A percentile compares a stretch with the other conserved stretches of the same genome.
Evolutionary conservation across 1,140 invertebrate species (phyloP).

Genomic region (Musca vetustissima): DNA sequence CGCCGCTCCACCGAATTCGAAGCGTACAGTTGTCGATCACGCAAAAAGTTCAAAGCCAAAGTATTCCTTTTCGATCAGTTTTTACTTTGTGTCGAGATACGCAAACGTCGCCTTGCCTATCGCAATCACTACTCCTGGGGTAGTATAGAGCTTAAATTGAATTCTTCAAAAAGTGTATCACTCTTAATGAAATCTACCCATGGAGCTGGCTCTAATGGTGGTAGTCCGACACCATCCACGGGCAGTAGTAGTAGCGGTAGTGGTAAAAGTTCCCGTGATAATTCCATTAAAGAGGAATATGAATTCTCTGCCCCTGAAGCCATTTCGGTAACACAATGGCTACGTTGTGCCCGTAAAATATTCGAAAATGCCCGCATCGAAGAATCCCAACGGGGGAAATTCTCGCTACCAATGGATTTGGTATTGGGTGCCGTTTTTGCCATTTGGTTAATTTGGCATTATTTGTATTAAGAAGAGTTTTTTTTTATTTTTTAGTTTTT

Average conservation of each 20-base stretch:
- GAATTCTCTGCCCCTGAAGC: constrained; percentile 43
- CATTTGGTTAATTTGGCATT: constrained; percentile 52
- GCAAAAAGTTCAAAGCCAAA: constrained; percentile 47
- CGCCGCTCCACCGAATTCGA: constrained; percentile 49
- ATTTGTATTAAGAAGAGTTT: constrained; percentile 23
- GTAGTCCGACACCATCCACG: neutral
- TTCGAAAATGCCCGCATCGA: constrained; percentile 44
- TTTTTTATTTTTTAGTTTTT: constrained; percentile 7
- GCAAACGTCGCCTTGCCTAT: constrained; percentile 44
- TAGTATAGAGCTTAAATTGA: constrained; percentile 42
- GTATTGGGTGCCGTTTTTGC: constrained; percentile 40
- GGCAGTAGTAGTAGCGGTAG: neutral
- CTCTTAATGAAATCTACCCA: neutral
- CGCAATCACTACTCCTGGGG: constrained; percentile 49
- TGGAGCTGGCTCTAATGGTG: neutral
- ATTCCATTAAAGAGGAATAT: constrained; percentile 37
- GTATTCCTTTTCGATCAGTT: constrained; percentile 51
- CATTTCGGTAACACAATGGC: constrained; percentile 46
- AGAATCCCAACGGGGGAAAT: constrained; percentile 38
- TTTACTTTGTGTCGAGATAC: constrained; percentile 49
- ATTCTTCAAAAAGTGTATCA: constrained; percentile 23
- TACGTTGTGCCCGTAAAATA: constrained; percentile 46
- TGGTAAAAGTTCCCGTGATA: constrained; percentile 25
- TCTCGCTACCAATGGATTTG: constrained; percentile 50
- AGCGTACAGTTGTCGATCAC: constrained; percentile 45